phyloP scores from a whole-genome alignment of 2,888 invertebrate species.

The Notodonta dromedarius region DNA sequence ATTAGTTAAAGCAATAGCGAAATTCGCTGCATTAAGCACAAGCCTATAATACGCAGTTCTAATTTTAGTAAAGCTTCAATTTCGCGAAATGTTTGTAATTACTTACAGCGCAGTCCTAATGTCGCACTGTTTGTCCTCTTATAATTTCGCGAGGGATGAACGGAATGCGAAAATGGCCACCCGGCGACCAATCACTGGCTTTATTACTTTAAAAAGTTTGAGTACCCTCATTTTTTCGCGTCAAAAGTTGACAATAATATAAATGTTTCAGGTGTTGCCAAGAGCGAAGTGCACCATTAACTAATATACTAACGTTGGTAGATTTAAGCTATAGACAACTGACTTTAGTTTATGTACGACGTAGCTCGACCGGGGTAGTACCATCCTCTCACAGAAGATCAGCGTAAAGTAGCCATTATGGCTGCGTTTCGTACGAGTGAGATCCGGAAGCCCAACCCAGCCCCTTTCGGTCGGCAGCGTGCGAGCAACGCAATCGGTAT shows the following conservation, averaged over 20 bases:
- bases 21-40: too few species aligned
- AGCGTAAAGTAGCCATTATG: too few species aligned
- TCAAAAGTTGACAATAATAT: neutral
- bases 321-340: too few species aligned
- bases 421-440: too few species aligned
- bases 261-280: constrained; percentile 2
- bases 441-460: too few species aligned
- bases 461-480: too few species aligned
- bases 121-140: constrained; percentile 21
- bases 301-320: too few species aligned
- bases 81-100: constrained; percentile 21
- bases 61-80: constrained; percentile 15
- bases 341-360: too few species aligned
- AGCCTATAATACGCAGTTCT: neutral
- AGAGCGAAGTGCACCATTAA: neutral
- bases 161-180: constrained; percentile 9
- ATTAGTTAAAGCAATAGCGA: too few species aligned
- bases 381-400: too few species aligned
- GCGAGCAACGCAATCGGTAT: too few species aligned
- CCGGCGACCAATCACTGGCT: constrained; percentile 10
- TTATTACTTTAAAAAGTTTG: constrained; percentile 4
- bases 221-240: constrained; percentile 3
- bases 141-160: constrained; percentile 18
- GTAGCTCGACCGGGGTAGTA: too few species aligned
- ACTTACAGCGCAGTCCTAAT: constrained; percentile 21